Conservation (phyloP, 2,888 invertebrate genomes). For the Eilema caniola region DNA sequence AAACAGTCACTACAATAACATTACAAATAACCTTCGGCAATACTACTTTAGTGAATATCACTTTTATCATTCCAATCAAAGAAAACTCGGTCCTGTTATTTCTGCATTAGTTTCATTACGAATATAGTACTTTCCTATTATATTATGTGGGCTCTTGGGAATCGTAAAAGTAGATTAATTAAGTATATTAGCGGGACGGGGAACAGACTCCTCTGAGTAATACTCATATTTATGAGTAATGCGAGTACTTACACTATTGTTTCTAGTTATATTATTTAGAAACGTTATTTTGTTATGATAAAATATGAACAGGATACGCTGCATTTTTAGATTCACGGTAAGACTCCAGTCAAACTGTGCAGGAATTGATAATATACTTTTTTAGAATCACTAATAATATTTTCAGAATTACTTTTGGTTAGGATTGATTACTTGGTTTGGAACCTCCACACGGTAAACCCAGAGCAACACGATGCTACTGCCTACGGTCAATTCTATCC, state of each 20-base stretch:
- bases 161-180: constrained; percentile 14
- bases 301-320: too few species aligned
- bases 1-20: too few species aligned
- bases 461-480: too few species aligned
- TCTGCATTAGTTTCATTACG: constrained; percentile 5
- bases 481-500: too few species aligned
- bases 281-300: neutral
- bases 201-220: constrained; percentile 3
- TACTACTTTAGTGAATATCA: neutral
- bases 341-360: too few species aligned
- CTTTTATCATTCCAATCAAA: neutral
- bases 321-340: too few species aligned
- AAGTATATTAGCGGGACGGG: constrained; percentile 6
- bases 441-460: too few species aligned
- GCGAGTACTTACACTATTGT: neutral
- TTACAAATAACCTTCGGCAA: neutral
- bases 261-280: neutral
- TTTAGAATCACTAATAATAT: too few species aligned
- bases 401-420: too few species aligned
- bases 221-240: neutral
- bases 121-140: constrained; percentile 1
- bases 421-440: too few species aligned
- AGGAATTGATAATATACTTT: too few species aligned
- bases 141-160: constrained; percentile 9
- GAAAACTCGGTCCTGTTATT: neutral